Evolutionary conservation across 2,888 invertebrate genomes (phyloP), one percentile per base, ranked within the genome.

Genomic region (Leucozona laternaria): DNA sequence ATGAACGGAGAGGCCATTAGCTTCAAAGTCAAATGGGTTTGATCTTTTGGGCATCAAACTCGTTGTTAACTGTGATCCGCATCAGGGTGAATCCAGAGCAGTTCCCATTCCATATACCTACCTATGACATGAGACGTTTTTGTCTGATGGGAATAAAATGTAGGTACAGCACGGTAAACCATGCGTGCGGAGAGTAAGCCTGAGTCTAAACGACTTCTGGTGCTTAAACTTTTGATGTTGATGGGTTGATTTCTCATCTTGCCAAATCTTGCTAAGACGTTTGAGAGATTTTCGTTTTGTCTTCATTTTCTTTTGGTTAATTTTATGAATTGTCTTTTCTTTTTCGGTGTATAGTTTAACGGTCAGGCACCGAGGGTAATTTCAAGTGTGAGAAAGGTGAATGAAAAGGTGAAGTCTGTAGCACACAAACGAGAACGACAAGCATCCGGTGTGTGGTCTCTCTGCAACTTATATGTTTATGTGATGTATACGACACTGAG

Each of bases 371-470:
- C 17, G 70, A 71, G 79, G 25, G 53, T 53, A 53, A 53, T 53
- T 53, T 37, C 45, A 71, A 84, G 84, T 80, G 84, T 84, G 84
- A 84, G 84, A 84, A 84, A 84, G 84, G 84, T 84, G 80, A 84
- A 64, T 53, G 58, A n/a, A 84, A 71, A 76, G 76, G 70, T 75
- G 64, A 84, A 58, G 62, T 58, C 68, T 73, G 1, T 8, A 48
- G 11, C 48, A 66, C 58, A 57, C 13, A 62, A 0, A 58, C 20
- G 48, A n/a, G n/a, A n/a, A n/a, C 10, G 6, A 20, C 20, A 76
- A 80, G 75, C 80, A 83, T 83, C 83, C 83, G 83, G 83, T 83
- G 83, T 83, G 84, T 83, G 82, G 78, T 83, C 82, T 83, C 82
- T 77, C 31, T 71, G 50, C 17, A 72, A 64, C 76, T 70, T 73